Base-by-base conservation (phyloP, 2,113 vertebrate species). In the Nothocercus julius region DNA sequence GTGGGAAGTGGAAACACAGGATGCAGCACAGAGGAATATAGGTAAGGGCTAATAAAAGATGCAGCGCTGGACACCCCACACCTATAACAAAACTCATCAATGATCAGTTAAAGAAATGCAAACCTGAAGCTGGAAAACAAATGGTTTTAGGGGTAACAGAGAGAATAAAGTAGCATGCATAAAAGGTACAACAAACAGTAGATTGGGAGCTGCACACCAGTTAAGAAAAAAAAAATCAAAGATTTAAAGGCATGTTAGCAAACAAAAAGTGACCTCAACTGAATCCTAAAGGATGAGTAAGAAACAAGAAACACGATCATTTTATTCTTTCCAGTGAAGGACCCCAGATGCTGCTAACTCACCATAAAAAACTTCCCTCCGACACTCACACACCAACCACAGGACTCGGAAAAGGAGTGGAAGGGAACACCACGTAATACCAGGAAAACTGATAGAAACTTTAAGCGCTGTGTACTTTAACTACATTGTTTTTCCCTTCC, bases 381-480 rank as follows among this genome's bases (percentile, higher is more conserved):
- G 8, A 56, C 30, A 30, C 7, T 8, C 54, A 30, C 15, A 17
- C 54, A 27, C 24, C 21, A 70, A 5, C 22, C 34, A 59, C 27
- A 11, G 1, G 9, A 58, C 7, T 1, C 8, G 74, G 19, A 81
- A 10, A 2, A 78, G 19, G 19, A 74, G 19, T 4, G 8, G 15
- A 78, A 53, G 5, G 2, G 30, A 18, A 66, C 84, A 13, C 7
- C 84, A 9, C 9, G 40, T 67, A 78, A 54, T 19, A 36, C 13
- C 63, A 75, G 11, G 15, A 20, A 78, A 63, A 62, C 5, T 7
- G 32, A 6, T 11, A 61, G 44, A 78, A 89, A 72, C 17, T 10
- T 61, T 19, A 7, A 56, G 22, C 12, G 3, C 0, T 18, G 10
- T 5, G 0, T 28, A 4, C 21, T 40, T 85, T 45, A 67, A 63